Conservation (phyloP, 1,140 invertebrate species). For the Drosophila aff. region DNA sequence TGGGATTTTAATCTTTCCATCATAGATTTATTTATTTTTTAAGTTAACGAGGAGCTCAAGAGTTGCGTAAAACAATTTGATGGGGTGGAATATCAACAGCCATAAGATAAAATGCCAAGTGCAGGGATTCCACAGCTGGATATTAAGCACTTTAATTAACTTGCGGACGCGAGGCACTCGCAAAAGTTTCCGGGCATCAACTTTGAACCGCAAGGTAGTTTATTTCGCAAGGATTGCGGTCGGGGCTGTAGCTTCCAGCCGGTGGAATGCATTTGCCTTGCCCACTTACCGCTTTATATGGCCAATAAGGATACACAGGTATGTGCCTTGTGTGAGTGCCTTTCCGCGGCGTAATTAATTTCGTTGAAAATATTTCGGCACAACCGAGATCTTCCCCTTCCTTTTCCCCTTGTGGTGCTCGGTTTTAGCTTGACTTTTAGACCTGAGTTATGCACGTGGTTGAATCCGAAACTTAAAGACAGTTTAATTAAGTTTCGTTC, state of each 20-base stretch:
- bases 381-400: conserved; percentile 2
- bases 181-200: conserved; percentile 76
- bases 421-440: conserved; percentile 40
- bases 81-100: conserved; percentile 35
- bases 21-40: not conserved
- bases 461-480: conserved; percentile 54
- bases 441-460: conserved; percentile 72
- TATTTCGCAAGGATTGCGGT: conserved; percentile 73
- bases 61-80: not conserved
- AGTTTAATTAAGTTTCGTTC: conserved; percentile 65
- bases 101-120: conserved; percentile 45
- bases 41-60: not conserved
- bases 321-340: conserved; percentile 27
- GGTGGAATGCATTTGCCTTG: conserved; percentile 65
- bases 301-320: conserved; percentile 71
- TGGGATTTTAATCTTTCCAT: not conserved
- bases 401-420: conserved; percentile 34
- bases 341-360: conserved; percentile 66
- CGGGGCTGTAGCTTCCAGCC: conserved; percentile 16
- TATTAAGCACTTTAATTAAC: conserved; percentile 83
- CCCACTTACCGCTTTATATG: conserved; percentile 63
- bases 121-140: conserved; percentile 40
- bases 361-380: conserved; percentile 68
- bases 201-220: conserved; percentile 83
- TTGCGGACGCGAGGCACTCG: conserved; percentile 74